Percentiles rank a stretch among this genome's conserved stretches.
Conservation (phyloP, 2,113 vertebrate species). For the Paradisaea rubra region DNA sequence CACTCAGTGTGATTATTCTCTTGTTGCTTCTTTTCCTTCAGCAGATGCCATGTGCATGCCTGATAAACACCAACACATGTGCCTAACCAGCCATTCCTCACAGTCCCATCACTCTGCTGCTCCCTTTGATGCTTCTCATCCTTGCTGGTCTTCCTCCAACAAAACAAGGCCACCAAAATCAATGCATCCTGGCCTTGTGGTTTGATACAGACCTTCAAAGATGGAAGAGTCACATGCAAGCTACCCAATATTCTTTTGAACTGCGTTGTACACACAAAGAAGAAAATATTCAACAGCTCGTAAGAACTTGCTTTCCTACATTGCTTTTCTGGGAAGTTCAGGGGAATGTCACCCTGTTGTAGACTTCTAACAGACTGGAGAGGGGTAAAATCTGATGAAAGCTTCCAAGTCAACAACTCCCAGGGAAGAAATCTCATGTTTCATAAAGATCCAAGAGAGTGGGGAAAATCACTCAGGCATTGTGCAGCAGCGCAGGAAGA, state of each 20-base stretch:
- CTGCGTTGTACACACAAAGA: not conserved
- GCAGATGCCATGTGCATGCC: not conserved
- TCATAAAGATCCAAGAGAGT: not conserved
- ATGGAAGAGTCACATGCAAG: not conserved
- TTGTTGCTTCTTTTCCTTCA: not conserved
- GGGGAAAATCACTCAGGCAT: not conserved
- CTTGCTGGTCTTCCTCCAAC: not conserved
- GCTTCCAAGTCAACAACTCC: not conserved
- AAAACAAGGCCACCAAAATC: not conserved
- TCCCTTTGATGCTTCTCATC: not conserved
- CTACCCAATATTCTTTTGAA: not conserved
- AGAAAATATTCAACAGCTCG: not conserved
- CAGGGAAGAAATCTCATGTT: not conserved
- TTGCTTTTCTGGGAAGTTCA: not conserved
- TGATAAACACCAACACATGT: not conserved
- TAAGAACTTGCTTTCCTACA: not conserved
- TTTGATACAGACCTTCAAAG: not conserved
- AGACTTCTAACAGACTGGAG: not conserved
- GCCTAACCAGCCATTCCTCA: not conserved
- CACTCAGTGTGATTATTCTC: no score
- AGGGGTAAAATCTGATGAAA: not conserved
- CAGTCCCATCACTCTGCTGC: rapidly evolving
- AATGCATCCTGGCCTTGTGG: not conserved
- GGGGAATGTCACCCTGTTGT: not conserved
- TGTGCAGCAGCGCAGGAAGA: not conserved